Percentiles rank a stretch among this genome's conserved stretches.
These are phyloP conservation scores for Pangasius sanitwongsei DNA, from an alignment of 2,797 vertebrate genomes.

Conservation along the genomic window DNA sequence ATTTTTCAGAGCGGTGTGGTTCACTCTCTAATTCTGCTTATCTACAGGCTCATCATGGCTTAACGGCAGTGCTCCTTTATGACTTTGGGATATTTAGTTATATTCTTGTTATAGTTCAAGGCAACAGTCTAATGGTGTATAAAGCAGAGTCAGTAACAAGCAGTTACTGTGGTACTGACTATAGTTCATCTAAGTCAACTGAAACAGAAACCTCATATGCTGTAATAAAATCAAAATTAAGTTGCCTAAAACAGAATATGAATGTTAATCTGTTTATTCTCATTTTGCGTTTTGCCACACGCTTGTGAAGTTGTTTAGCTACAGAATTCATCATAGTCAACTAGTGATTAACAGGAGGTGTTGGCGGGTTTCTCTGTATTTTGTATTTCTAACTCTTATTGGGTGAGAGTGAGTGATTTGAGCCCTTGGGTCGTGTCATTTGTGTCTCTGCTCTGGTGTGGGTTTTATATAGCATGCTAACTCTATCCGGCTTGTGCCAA, in stretches of 20 bases:
- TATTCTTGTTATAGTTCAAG: background rate
- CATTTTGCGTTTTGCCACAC: background rate
- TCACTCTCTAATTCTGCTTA: background rate
- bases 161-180: background rate
- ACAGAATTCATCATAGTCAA: background rate
- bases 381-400: background rate
- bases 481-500: too few relatives aligned
- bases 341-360: background rate
- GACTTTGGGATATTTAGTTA: background rate
- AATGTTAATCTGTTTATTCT: background rate
- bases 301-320: background rate
- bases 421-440: background rate
- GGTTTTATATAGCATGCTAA: background rate
- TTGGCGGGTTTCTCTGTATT: background rate
- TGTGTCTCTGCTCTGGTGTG: background rate
- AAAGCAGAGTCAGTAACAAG: background rate
- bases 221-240: background rate
- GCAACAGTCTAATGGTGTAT: background rate
- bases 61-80: background rate
- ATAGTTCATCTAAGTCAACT: background rate
- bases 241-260: background rate
- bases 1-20: conserved; percentile 28
- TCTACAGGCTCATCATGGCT: background rate
- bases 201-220: background rate
- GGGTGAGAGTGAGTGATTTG: background rate